These are phyloP conservation scores for Dasyurus viverrinus DNA, from an alignment of 2,113 vertebrate genomes.

Conservation along the genomic window DNA sequence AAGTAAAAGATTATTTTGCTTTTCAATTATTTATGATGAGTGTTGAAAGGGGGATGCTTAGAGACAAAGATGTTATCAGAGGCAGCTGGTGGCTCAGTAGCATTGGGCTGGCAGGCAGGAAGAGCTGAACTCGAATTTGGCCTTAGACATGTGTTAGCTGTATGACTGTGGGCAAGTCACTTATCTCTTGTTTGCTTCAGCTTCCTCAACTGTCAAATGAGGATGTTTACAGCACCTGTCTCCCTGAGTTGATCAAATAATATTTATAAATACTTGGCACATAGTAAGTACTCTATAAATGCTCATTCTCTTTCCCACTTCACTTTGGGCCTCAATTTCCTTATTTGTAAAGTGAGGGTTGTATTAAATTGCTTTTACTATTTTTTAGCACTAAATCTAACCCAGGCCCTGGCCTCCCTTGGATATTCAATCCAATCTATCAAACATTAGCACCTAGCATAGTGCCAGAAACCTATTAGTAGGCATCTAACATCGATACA, in stretches of 20 bases:
- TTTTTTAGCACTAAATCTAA: neutral
- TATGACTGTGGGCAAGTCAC: neutral
- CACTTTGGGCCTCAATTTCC: neutral
- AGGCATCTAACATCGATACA: neutral
- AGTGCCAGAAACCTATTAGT: neutral
- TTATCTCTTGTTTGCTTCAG: neutral
- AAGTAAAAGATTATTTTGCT: neutral
- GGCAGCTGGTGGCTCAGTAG: neutral
- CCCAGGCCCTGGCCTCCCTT: neutral
- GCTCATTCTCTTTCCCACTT: neutral
- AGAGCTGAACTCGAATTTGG: neutral
- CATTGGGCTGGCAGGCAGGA: neutral
- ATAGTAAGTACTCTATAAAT: neutral
- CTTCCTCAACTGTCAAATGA: neutral
- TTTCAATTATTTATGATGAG: conserved; percentile 1
- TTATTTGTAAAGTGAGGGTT: neutral
- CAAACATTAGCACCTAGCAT: neutral
- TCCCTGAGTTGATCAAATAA: neutral
- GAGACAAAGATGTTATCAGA: neutral
- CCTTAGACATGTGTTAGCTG: neutral
- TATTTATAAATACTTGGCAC: neutral
- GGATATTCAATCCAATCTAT: neutral
- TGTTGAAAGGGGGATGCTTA: neutral
- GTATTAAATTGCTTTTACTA: neutral
- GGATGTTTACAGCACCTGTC: neutral